phyloP scores from a whole-genome alignment of 2,797 vertebrate species.

The Rhincodon typus region DNA sequence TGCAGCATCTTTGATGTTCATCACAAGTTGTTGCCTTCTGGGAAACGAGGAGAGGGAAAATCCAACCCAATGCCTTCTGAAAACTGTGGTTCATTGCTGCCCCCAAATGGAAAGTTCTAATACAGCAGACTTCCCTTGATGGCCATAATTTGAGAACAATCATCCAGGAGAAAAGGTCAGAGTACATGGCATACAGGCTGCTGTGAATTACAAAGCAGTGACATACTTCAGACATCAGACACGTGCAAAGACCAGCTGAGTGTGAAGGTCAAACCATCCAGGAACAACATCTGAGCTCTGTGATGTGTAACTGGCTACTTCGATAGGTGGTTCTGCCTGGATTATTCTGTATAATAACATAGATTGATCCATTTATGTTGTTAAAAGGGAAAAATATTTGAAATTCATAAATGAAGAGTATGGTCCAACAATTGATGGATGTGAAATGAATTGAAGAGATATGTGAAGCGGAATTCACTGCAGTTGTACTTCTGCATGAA shows the following conservation, averaged over 20 bases:
- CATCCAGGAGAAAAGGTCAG: not conserved
- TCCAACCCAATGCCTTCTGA: not conserved
- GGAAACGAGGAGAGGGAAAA: not conserved
- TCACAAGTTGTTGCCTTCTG: not conserved
- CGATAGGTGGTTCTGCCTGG: not conserved
- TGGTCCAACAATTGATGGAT: not conserved
- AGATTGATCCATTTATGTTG: not conserved
- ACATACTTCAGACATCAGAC: not conserved
- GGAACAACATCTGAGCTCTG: not conserved
- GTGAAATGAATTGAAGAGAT: not conserved
- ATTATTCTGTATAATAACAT: not conserved
- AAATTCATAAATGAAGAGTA: not conserved
- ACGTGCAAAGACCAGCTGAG: not conserved
- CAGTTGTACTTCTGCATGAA: not conserved
- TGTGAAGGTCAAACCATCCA: not conserved
- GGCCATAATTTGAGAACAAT: not conserved
- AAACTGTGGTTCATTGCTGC: not conserved
- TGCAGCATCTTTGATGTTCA: not conserved
- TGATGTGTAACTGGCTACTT: not conserved
- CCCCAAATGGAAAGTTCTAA: not conserved
- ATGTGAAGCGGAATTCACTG: not conserved
- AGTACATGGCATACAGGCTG: not conserved
- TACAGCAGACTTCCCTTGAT: not conserved
- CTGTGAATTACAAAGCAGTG: not conserved
- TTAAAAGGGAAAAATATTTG: not conserved